A percentile compares a stretch with the other conserved stretches of the same genome.
Evolutionary conservation across 2,888 invertebrate species (phyloP).

Genomic region (Cheilosia vernalis): DNA sequence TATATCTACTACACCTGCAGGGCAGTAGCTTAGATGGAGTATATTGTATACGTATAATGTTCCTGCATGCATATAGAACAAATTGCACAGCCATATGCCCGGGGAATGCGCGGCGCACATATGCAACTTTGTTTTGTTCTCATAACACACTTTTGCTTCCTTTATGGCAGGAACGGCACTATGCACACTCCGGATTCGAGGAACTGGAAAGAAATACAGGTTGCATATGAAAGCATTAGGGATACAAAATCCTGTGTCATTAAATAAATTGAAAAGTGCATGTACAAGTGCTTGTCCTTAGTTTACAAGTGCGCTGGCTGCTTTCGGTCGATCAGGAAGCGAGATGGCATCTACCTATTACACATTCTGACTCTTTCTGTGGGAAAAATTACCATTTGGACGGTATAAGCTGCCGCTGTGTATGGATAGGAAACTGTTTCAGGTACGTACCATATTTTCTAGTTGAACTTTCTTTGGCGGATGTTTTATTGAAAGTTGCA

Average conservation of each 20-base stretch:
- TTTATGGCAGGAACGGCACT: not conserved
- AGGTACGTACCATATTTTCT: too few relatives aligned
- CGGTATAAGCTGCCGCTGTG: too few relatives aligned
- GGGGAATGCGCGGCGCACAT: not conserved
- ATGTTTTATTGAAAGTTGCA: too few relatives aligned
- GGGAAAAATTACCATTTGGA: too few relatives aligned
- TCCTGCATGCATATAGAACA: conserved; percentile 6
- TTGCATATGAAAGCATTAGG: not conserved
- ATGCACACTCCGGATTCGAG: not conserved
- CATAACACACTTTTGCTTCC: not conserved
- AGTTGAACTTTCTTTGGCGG: too few relatives aligned
- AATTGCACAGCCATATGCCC: not conserved
- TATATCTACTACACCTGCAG: not conserved
- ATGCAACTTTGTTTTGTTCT: not conserved
- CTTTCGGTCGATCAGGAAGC: not conserved
- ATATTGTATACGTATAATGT: not conserved
- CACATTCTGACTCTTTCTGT: too few relatives aligned
- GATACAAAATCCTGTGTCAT: conserved; percentile 10
- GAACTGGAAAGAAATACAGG: not conserved
- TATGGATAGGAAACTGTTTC: too few relatives aligned
- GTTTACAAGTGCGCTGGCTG: not conserved
- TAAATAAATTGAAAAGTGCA: conserved; percentile 24
- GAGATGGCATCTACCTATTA: not conserved
- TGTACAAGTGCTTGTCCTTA: not conserved
- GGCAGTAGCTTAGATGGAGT: not conserved